These are phyloP conservation scores for Xiphophorus couchianus DNA, from an alignment of 2,113 vertebrate genomes.

Conservation along the genomic window DNA sequence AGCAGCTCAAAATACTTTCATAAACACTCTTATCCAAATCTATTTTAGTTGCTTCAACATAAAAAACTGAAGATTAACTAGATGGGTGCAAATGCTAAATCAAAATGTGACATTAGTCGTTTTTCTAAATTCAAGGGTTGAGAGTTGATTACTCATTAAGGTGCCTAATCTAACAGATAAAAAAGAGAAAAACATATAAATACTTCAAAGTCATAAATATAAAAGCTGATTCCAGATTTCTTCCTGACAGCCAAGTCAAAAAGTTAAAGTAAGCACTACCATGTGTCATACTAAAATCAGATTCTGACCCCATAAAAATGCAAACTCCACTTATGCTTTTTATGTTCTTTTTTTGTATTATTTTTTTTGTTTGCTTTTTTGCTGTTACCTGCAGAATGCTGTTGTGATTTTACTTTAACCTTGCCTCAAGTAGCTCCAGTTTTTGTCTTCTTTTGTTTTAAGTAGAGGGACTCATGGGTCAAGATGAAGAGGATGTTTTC, in stretches of 20 bases:
- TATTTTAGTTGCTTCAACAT: conserved; percentile 58
- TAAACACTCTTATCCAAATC: conserved; percentile 29
- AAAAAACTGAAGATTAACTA: conserved; percentile 56
- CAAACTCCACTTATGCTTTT: conserved; percentile 33
- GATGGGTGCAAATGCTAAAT: conserved; percentile 57
- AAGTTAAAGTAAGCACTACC: conserved; percentile 25
- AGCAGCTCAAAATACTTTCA: conserved; percentile 34
- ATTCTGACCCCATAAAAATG: conserved; percentile 23
- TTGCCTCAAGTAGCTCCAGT: conserved; percentile 35
- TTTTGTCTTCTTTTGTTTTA: conserved; percentile 50
- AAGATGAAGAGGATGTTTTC: conserved; percentile 43
- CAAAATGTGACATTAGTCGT: conserved; percentile 54
- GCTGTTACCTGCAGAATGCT: conserved; percentile 39
- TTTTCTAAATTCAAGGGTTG: conserved; percentile 65
- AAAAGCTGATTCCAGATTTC: conserved; percentile 47
- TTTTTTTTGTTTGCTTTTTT: conserved; percentile 8
- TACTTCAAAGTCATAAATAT: conserved; percentile 37
- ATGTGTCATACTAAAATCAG: conserved; percentile 48
- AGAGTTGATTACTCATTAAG: conserved; percentile 66
- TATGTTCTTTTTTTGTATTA: conserved; percentile 1
- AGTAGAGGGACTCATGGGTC: conserved; percentile 56
- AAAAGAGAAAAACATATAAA: conserved; percentile 17
- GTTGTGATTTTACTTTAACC: conserved; percentile 56
- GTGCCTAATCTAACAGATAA: conserved; percentile 30
- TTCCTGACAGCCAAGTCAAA: conserved; percentile 62